These are phyloP conservation scores for Aelia acuminata DNA, from an alignment of 2,888 invertebrate genomes.

Conservation along the genomic window DNA sequence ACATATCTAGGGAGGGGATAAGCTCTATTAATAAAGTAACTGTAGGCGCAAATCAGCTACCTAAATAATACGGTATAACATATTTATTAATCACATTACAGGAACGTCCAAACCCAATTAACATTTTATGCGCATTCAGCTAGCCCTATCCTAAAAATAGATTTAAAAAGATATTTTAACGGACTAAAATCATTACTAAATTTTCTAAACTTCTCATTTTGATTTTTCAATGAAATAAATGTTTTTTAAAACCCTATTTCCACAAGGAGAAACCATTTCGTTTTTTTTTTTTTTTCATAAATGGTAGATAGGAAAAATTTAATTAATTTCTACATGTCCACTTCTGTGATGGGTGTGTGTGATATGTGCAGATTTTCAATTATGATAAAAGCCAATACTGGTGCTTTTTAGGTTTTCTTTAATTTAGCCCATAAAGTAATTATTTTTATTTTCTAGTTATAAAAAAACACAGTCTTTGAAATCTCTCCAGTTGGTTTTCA, in stretches of 20 bases:
- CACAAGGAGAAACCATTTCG: background rate
- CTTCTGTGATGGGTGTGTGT: background rate
- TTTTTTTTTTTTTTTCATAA: background rate
- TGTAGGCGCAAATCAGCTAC: too few species aligned
- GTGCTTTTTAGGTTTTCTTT: background rate
- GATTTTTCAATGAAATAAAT: too few species aligned
- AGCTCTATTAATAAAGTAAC: too few species aligned
- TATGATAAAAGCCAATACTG: background rate
- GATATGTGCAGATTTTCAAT: slow-evolving; percentile 16
- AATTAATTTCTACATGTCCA: slow-evolving; percentile 3
- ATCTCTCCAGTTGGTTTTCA: background rate
- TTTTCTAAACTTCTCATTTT: too few species aligned
- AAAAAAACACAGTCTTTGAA: background rate
- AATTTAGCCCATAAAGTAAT: background rate
- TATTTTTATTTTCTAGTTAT: background rate
- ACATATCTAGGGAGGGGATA: too few species aligned
- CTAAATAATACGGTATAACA: too few species aligned
- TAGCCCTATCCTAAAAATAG: too few species aligned
- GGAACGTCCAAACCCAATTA: too few species aligned
- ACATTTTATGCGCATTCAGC: too few species aligned
- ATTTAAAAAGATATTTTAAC: too few species aligned
- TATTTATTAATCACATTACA: too few species aligned
- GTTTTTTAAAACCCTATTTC: background rate
- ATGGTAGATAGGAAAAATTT: background rate
- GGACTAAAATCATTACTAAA: too few species aligned